Base-by-base conservation (phyloP, 2,797 vertebrate genomes). In the Danio tinwini region DNA sequence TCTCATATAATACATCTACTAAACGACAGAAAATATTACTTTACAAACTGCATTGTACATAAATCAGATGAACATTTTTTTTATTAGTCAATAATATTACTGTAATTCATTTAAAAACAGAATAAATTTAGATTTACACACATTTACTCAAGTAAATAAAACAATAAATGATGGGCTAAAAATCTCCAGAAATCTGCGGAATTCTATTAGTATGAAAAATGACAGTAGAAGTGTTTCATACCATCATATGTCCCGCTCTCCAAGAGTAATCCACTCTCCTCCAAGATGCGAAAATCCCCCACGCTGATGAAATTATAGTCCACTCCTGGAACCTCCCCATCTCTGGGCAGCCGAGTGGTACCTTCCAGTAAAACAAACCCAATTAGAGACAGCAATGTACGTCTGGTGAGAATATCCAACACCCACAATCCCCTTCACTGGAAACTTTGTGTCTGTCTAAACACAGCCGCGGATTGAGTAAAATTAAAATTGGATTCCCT, bases 291-390 rank as follows among this genome's bases (percentile, higher is more conserved):
- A 80, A 99, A 99, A 84, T 99, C 97, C 65, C 93, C 97, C 86
- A 98, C 96, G 12, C 95, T 94, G 95, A 99, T 98, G 92, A 99
- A 99, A 86, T 99, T 99, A 88, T 99, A 99, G 92, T 99, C 98
- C 89, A 99, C 97, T 58, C 97, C 98, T 5, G 98, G 97, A 82
- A 99, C 97, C 80, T 99, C 98, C 59, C 96, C 97, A 86, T 99
- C 98, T 86, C 98, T 95, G 86, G 98, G 97, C 90, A 96, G 95
- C 87, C 98, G 94, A n/a, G 98, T 99, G 86, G 98, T 99, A 90
- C 98, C 98, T 99, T 61, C 58, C 59, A 65, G 45, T 58, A 76
- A 52, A 80, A 71, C 19, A 76, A 29, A 64, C 17, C 70, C 44
- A 71, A 70, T 80, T 64, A 83, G 47, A 49, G 12, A 63, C 44